Percentiles rank a stretch among this genome's conserved stretches.
phyloP scores from a whole-genome alignment of 2,797 vertebrate genomes.

The Erithacus rubecula region DNA sequence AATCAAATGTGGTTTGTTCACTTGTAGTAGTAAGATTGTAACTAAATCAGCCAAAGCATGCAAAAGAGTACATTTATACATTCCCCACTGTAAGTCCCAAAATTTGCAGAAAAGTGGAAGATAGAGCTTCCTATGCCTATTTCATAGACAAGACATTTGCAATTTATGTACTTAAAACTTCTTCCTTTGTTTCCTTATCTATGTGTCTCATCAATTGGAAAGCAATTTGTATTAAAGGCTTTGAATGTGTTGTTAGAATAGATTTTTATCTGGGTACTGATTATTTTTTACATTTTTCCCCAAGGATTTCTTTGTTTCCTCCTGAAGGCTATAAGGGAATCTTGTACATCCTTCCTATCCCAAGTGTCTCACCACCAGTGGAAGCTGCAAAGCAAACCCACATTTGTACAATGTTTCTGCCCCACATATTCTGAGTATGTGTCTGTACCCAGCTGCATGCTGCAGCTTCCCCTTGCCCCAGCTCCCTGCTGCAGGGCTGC shows the following conservation, averaged over 20 bases:
- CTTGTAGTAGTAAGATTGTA: background rate
- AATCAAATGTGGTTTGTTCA: background rate
- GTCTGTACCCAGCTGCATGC: fast-evolving
- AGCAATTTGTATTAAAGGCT: background rate
- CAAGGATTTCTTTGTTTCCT: background rate
- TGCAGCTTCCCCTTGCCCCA: background rate
- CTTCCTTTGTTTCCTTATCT: background rate
- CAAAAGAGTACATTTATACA: background rate
- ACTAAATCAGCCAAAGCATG: background rate
- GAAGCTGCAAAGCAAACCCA: background rate
- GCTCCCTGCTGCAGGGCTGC: background rate
- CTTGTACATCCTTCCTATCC: too few relatives aligned
- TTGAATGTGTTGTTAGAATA: background rate
- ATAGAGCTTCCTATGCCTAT: background rate
- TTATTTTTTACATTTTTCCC: background rate
- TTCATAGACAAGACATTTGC: background rate
- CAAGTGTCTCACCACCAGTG: background rate
- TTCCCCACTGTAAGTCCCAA: background rate
- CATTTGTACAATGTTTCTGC: background rate
- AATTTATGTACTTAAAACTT: background rate
- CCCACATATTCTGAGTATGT: fast-evolving
- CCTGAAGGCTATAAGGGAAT: background rate
- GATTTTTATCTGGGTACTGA: background rate
- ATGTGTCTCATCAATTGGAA: background rate
- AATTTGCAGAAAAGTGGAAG: background rate